A percentile compares a stretch with the other conserved stretches of the same genome.
Evolutionary conservation across 2,113 vertebrate genomes (phyloP).

Genomic region (Noctilio leporinus): DNA sequence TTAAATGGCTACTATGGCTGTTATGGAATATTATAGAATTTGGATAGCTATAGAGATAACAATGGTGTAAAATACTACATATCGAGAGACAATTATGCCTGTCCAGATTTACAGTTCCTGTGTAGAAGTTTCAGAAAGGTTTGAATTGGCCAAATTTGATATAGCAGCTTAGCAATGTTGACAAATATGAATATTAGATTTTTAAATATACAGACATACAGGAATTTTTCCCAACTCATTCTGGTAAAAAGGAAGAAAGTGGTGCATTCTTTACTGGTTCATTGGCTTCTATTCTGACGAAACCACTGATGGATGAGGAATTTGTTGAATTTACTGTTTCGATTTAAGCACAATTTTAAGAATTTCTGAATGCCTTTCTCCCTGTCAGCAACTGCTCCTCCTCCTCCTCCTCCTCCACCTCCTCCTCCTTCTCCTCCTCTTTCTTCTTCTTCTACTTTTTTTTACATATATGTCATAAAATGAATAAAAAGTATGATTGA

Average conservation of each 20-base stretch:
- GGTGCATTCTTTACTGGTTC: not conserved
- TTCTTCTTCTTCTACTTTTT: too few relatives aligned
- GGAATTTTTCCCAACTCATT: conserved; percentile 54
- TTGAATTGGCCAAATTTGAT: conserved; percentile 54
- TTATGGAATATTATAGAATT: conserved; percentile 23
- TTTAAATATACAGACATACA: conserved; percentile 50
- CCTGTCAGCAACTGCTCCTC: not conserved
- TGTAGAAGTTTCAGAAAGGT: conserved; percentile 38
- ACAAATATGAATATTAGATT: conserved; percentile 47
- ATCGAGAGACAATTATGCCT: not conserved
- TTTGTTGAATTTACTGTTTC: conserved; percentile 33
- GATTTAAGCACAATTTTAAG: conserved; percentile 36
- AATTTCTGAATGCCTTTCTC: conserved; percentile 23
- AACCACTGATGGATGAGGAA: conserved; percentile 34
- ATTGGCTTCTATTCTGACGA: conserved; percentile 23
- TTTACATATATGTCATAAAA: not conserved
- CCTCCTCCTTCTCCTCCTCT: too few relatives aligned
- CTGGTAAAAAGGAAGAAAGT: conserved; percentile 35
- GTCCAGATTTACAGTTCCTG: not conserved
- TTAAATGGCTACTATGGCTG: not conserved
- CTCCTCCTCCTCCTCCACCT: too few relatives aligned
- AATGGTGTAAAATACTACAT: not conserved
- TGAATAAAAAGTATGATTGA: conserved; percentile 7
- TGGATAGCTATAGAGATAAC: not conserved
- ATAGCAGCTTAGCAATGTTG: conserved; percentile 49